Evolutionary conservation across 2,113 vertebrate genomes (phyloP), one percentile per base, ranked within the genome.

Genomic region (Eptesicus fuscus): DNA sequence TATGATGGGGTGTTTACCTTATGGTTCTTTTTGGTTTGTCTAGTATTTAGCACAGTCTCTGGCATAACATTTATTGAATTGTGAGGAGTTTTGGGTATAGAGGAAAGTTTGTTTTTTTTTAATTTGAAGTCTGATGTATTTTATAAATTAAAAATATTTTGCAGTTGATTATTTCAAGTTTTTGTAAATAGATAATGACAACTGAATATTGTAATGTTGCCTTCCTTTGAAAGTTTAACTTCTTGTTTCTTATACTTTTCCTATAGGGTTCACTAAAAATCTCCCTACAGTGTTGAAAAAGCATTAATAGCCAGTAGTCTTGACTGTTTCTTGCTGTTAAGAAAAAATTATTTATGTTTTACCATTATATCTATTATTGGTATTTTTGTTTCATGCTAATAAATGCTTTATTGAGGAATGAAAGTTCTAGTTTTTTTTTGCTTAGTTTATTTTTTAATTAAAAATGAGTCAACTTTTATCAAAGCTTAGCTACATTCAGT

Each of bases 381-480:
- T 92, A 5, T 37, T 51, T 88, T 88, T 88, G 28, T 53, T 20
- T 2, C 18, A 53, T 23, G 5, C 18, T 65, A 63, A 35, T 35
- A 32, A 70, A 56, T 74, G 30, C 7, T 94, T 8, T 83, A 9
- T 79, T 90, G 56, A 73, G 16, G 61, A 90, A 23, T 83, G 16
- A 25, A 82, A 49, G n/a, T 70, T 83, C 28, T 32, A 35, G 22
- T 14, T 61, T 85, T 73, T 78, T 14, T 37, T 90, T 87, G 23
- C 14, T 63, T 91, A 69, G 16, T 51, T 90, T 69, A 49, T 76
- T 88, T 94, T 91, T 86, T 9, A 79, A 32, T 91, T 80, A 89
- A 32, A 37, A 85, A 82, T 65, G 30, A 71, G 16, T 56, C 65
- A 90, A 56, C 32, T 95, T 86, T 90, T 69, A 86, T 40, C 18